These are phyloP conservation scores for Pachyrhynchus sulphureomaculatus DNA, from an alignment of 1,140 invertebrate species.

Conservation along the genomic window DNA sequence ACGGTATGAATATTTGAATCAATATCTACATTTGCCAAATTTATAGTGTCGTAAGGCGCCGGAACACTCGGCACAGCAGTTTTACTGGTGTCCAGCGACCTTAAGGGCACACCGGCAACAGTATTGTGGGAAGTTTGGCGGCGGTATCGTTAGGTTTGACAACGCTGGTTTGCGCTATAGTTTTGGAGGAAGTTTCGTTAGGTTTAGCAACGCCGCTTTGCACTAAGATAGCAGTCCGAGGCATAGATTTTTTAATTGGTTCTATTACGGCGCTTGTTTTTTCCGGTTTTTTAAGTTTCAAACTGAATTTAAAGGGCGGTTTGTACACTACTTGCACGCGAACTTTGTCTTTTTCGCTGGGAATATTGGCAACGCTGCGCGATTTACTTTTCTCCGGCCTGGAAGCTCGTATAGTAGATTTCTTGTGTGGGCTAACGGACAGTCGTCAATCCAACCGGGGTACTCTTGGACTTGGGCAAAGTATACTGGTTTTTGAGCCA, in stretches of 20 bases:
- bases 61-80: background rate
- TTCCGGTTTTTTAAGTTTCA: constrained; percentile 72
- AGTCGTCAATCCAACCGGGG: constrained; percentile 62
- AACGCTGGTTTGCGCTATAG: too few relatives aligned
- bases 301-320: constrained; percentile 80
- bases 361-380: constrained; percentile 50
- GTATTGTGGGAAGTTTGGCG: constrained; percentile 33
- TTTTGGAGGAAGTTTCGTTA: constrained; percentile 43
- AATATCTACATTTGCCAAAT: constrained; percentile 40
- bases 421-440: constrained; percentile 44
- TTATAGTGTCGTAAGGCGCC: constrained; percentile 20
- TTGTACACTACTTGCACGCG: constrained; percentile 82
- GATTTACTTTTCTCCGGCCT: constrained; percentile 52
- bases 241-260: constrained; percentile 42
- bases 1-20: constrained; percentile 63
- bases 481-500: constrained; percentile 70
- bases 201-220: constrained; percentile 41
- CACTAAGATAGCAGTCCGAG: constrained; percentile 56
- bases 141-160: too few relatives aligned
- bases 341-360: constrained; percentile 64
- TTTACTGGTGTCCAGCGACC: background rate
- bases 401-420: constrained; percentile 47
- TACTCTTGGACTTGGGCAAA: constrained; percentile 70
- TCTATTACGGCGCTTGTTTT: constrained; percentile 54
- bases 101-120: background rate